Evolutionary conservation across 2,888 invertebrate species (phyloP).

Genomic region (Lasioglossum lativentre): DNA sequence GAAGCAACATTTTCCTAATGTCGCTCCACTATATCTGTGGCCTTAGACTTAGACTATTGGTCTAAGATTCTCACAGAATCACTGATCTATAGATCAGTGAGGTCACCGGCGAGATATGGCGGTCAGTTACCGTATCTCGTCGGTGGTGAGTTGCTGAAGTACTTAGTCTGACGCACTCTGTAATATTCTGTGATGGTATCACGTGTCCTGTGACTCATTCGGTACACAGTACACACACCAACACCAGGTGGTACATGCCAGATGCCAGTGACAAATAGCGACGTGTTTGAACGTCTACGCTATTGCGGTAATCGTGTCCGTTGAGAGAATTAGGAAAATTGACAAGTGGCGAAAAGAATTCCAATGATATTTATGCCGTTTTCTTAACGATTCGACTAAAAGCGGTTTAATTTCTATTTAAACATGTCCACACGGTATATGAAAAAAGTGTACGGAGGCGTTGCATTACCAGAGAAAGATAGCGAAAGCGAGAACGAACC

Average conservation of each 20-base stretch:
- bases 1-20: no score
- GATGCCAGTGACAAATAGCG: neutral
- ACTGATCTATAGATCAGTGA: no score
- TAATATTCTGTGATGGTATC: no score
- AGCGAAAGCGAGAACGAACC: slow-evolving; percentile 86
- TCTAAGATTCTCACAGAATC: neutral
- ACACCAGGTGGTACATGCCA: neutral
- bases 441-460: slow-evolving; percentile 88
- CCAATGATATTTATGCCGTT: neutral
- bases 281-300: neutral
- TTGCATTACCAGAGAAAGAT: slow-evolving; percentile 85
- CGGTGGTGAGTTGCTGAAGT: no score
- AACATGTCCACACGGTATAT: slow-evolving; percentile 89
- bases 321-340: slow-evolving; percentile 18
- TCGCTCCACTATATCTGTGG: no score
- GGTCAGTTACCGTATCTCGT: no score
- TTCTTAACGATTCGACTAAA: neutral
- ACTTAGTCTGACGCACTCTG: no score
- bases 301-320: neutral
- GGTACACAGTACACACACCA: no score
- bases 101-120: no score
- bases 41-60: no score
- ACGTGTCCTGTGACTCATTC: no score
- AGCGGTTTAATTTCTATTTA: neutral
- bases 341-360: slow-evolving; percentile 26